Conservation (phyloP, 2,113 vertebrate species). For the Tautogolabrus adspersus region DNA sequence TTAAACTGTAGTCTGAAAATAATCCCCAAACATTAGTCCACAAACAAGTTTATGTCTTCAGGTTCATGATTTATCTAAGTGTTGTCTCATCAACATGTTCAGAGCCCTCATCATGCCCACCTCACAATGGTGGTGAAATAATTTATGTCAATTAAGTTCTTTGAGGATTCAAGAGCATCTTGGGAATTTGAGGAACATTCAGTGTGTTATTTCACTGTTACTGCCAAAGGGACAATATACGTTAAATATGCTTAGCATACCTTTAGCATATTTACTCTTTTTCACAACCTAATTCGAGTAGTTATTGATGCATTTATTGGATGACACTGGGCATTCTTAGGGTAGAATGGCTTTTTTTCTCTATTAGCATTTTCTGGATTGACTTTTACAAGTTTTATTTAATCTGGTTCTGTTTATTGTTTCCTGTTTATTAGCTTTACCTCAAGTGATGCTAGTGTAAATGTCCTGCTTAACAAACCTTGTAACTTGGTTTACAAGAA, state of each 20-base stretch:
- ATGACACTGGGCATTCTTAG: no score
- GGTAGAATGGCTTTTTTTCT: no score
- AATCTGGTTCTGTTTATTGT: not conserved
- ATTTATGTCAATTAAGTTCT: not conserved
- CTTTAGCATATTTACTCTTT: no score
- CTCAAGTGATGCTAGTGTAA: not conserved
- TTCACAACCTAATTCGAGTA: no score
- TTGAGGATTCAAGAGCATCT: not conserved
- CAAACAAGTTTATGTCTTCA: not conserved
- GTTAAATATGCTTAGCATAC: no score
- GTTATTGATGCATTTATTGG: no score
- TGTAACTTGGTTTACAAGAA: not conserved
- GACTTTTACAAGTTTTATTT: no score
- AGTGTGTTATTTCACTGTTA: not conserved
- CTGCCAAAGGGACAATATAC: not conserved
- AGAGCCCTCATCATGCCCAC: no score
- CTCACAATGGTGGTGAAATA: not conserved
- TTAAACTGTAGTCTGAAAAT: no score
- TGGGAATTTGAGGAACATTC: not conserved
- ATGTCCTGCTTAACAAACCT: not conserved
- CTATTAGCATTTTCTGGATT: no score
- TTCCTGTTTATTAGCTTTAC: not conserved
- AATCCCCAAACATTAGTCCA: no score
- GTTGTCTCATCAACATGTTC: not conserved
- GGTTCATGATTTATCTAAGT: not conserved